These are phyloP conservation scores for Pachymerium ferrugineum DNA, from an alignment of 2,888 invertebrate genomes.

Conservation along the genomic window DNA sequence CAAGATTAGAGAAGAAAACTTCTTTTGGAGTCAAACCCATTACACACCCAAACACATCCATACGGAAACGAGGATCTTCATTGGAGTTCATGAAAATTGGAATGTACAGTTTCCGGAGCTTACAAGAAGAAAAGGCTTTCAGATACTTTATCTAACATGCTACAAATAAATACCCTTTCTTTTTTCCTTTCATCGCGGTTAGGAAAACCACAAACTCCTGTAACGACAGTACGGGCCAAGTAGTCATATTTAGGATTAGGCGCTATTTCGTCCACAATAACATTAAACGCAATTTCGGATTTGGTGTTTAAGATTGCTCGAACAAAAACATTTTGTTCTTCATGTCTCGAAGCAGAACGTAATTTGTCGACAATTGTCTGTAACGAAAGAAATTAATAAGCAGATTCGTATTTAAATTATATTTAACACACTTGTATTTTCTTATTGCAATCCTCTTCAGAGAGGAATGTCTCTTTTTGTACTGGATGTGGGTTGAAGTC, in stretches of 20 bases:
- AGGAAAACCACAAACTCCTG: neutral
- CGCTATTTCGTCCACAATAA: neutral
- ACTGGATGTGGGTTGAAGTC: neutral
- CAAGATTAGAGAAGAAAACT: neutral
- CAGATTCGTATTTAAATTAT: too few species aligned
- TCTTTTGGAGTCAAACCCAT: neutral
- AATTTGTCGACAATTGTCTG: neutral
- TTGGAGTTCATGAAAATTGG: neutral
- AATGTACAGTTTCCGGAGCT: neutral
- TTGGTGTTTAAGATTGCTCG: neutral
- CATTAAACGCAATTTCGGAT: neutral
- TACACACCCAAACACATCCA: neutral
- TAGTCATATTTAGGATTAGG: neutral
- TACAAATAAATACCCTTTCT: too few species aligned
- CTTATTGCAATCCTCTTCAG: constrained; percentile 19
- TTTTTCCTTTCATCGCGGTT: neutral
- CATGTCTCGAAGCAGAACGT: neutral
- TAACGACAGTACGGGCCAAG: neutral
- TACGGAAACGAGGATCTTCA: neutral
- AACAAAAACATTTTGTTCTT: constrained; percentile 15
- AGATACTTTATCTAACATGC: too few species aligned
- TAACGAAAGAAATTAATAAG: neutral
- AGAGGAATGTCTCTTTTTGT: neutral
- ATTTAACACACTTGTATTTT: constrained; percentile 9
- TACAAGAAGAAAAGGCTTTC: too few species aligned